These are phyloP conservation scores for Chloroclysta siterata DNA, from an alignment of 2,888 invertebrate genomes.

Conservation along the genomic window DNA sequence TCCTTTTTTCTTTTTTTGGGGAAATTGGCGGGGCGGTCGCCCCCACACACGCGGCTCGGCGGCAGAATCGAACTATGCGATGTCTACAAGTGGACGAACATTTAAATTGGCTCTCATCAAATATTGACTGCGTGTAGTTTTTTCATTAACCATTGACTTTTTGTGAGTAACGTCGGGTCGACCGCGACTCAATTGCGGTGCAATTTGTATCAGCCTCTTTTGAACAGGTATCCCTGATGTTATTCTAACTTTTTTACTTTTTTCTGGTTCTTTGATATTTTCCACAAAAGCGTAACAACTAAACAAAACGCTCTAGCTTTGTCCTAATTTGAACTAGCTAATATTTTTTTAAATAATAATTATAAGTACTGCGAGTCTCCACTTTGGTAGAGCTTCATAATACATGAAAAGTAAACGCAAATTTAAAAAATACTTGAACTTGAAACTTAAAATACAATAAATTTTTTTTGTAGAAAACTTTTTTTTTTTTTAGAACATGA, in stretches of 20 bases:
- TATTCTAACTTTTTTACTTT: conserved; percentile 12
- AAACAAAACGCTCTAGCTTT: neutral
- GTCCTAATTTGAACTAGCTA: too few relatives aligned
- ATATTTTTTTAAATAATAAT: too few relatives aligned
- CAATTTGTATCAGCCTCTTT: conserved; percentile 70
- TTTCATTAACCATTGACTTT: conserved; percentile 80
- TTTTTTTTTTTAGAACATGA: too few relatives aligned
- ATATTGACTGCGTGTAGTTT: conserved; percentile 84
- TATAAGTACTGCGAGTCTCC: too few relatives aligned
- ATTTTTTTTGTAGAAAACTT: too few relatives aligned
- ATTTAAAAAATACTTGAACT: too few relatives aligned
- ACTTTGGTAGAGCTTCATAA: too few relatives aligned
- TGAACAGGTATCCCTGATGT: conserved; percentile 48
- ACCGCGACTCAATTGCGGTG: conserved; percentile 59
- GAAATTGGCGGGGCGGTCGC: conserved; percentile 64
- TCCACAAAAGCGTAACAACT: neutral
- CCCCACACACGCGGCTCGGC: conserved; percentile 63
- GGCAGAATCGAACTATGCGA: conserved; percentile 77
- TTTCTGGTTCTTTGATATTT: conserved; percentile 8
- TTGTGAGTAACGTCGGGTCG: conserved; percentile 60
- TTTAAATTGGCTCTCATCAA: conserved; percentile 85
- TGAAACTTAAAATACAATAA: too few relatives aligned
- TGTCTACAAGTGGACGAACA: conserved; percentile 84
- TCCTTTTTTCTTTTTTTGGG: conserved; percentile 77
- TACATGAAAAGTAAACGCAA: too few relatives aligned